These are phyloP conservation scores for Hapalemur alaotrensis DNA, from an alignment of 2,797 vertebrate genomes.

Conservation along the genomic window DNA sequence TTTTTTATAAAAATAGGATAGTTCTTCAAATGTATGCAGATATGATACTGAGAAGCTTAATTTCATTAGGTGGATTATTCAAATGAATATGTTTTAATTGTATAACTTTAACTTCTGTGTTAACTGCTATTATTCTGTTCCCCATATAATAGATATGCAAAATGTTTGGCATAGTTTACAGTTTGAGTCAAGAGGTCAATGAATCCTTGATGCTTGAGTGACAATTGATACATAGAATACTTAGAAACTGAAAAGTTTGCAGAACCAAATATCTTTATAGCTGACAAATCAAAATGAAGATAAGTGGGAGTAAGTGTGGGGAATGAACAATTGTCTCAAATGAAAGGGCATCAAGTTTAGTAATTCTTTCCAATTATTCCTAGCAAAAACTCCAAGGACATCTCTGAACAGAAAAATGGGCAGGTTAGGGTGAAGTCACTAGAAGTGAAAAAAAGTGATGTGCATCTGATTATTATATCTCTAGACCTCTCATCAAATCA, in stretches of 20 bases:
- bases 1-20: background rate
- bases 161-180: background rate
- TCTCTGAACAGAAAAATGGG: background rate
- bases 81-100: background rate
- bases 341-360: background rate
- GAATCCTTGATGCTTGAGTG: background rate
- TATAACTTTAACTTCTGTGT: background rate
- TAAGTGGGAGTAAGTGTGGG: rapidly evolving
- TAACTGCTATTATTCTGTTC: background rate
- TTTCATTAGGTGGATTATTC: background rate
- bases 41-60: background rate
- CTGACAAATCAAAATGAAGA: background rate
- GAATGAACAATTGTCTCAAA: background rate
- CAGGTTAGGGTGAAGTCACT: background rate
- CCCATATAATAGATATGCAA: background rate
- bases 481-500: background rate
- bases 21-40: background rate
- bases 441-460: background rate
- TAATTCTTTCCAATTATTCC: background rate
- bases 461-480: background rate
- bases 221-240: background rate
- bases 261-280: background rate
- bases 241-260: background rate
- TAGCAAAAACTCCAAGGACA: background rate
- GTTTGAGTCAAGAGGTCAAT: background rate